phyloP scores from a whole-genome alignment of 2,888 invertebrate genomes.

The Ametastegia equiseti region DNA sequence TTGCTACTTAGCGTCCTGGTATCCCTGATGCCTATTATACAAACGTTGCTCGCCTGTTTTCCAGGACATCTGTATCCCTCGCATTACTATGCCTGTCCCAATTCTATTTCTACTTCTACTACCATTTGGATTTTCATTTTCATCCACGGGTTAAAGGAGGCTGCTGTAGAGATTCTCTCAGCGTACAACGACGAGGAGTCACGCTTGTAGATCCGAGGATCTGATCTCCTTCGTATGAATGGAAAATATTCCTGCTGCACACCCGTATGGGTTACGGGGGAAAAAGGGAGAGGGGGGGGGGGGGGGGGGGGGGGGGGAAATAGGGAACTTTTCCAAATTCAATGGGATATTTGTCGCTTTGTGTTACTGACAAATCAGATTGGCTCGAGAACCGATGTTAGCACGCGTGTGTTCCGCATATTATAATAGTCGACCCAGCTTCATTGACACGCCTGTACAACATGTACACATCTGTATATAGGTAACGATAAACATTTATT shows the following conservation, averaged over 20 bases:
- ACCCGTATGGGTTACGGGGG: neutral
- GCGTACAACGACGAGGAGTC: slow-evolving; percentile 36
- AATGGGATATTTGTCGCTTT: slow-evolving; percentile 45
- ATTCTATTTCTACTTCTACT: slow-evolving; percentile 51
- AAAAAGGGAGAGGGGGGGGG: neutral
- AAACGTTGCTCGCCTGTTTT: slow-evolving; percentile 68
- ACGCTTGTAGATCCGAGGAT: slow-evolving; percentile 36
- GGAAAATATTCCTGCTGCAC: slow-evolving; percentile 37
- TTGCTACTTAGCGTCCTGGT: slow-evolving; percentile 74
- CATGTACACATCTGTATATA: neutral
- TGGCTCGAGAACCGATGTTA: slow-evolving; percentile 42
- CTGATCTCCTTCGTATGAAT: slow-evolving; percentile 35
- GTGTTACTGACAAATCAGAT: slow-evolving; percentile 45
- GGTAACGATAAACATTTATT: neutral
- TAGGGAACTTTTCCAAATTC: slow-evolving; percentile 20
- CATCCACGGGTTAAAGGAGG: neutral
- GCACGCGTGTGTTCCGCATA: slow-evolving; percentile 34
- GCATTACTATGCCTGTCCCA: slow-evolving; percentile 53
- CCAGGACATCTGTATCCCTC: slow-evolving; percentile 73
- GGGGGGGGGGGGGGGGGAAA: too few species aligned
- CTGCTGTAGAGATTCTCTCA: neutral
- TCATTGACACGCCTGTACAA: slow-evolving; percentile 15
- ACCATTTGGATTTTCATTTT: neutral
- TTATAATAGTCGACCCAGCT: slow-evolving; percentile 1
- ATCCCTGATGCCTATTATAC: slow-evolving; percentile 68